Evolutionary conservation across 2,888 invertebrate genomes (phyloP).

Genomic region (Drosophila sordidapex): DNA sequence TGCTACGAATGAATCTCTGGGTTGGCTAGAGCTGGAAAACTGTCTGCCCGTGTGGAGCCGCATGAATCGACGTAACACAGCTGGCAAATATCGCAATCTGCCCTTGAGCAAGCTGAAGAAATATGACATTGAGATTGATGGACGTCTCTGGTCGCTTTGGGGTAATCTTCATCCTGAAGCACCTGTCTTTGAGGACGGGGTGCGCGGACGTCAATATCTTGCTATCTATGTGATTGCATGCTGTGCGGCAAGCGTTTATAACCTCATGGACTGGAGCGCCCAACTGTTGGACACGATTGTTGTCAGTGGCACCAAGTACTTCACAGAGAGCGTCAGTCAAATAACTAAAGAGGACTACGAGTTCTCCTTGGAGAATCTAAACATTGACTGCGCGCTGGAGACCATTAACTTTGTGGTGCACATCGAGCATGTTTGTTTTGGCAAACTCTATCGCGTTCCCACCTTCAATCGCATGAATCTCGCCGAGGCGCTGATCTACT

Average conservation of each 20-base stretch:
- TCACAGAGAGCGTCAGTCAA: slow-evolving; percentile 85
- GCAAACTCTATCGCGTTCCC: slow-evolving; percentile 86
- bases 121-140: slow-evolving; percentile 89
- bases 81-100: slow-evolving; percentile 76
- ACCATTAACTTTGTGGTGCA: slow-evolving; percentile 87
- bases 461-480: slow-evolving; percentile 87
- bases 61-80: slow-evolving; percentile 78
- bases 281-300: slow-evolving; percentile 88
- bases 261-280: slow-evolving; percentile 88
- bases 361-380: slow-evolving; percentile 87
- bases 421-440: slow-evolving; percentile 87
- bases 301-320: slow-evolving; percentile 87
- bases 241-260: slow-evolving; percentile 87
- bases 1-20: slow-evolving; percentile 80
- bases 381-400: slow-evolving; percentile 86
- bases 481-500: slow-evolving; percentile 87
- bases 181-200: slow-evolving; percentile 86
- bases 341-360: slow-evolving; percentile 87
- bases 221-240: slow-evolving; percentile 87
- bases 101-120: slow-evolving; percentile 85
- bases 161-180: slow-evolving; percentile 88
- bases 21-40: slow-evolving; percentile 82
- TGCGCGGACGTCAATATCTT: slow-evolving; percentile 88
- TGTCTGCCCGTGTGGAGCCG: slow-evolving; percentile 83
- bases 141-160: slow-evolving; percentile 89